Evolutionary conservation across 1,140 invertebrate genomes (phyloP).

Genomic region (Vanessa atalanta): DNA sequence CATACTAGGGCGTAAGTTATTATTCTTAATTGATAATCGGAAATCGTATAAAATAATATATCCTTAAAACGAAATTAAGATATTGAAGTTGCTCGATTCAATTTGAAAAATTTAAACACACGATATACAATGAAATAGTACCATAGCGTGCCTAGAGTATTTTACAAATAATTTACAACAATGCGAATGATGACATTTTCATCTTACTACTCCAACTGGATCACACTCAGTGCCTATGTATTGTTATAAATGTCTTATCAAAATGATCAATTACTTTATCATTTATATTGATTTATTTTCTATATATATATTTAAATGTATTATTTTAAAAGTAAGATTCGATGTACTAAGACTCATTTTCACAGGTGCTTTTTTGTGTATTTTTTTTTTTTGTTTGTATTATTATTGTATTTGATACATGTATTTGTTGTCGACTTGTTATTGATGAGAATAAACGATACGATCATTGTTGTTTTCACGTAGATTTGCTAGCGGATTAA

Average conservation of each 20-base stretch:
- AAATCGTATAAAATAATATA: not conserved
- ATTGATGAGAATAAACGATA: not conserved
- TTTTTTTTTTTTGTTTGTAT: too few species aligned
- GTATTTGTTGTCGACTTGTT: not conserved
- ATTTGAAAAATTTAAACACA: not conserved
- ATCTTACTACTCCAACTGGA: not conserved
- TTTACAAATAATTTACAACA: constrained; percentile 4
- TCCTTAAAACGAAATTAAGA: not conserved
- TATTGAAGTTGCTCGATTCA: not conserved
- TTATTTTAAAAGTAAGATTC: too few species aligned
- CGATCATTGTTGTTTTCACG: not conserved
- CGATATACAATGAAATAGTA: constrained; percentile 6
- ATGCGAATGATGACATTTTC: not conserved
- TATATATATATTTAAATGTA: too few species aligned
- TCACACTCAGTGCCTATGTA: constrained; percentile 8
- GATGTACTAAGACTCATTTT: not conserved
- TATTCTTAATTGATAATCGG: too few species aligned
- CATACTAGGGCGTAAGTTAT: too few species aligned
- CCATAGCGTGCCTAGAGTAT: constrained; percentile 12
- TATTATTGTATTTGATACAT: not conserved
- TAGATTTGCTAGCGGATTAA: not conserved
- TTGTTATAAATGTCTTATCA: not conserved
- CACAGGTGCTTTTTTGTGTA: not conserved
- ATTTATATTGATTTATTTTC: too few species aligned
- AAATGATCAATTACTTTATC: not conserved